Evolutionary conservation across 2,888 invertebrate genomes (phyloP).

Genomic region (Dolichopus griseipennis): DNA sequence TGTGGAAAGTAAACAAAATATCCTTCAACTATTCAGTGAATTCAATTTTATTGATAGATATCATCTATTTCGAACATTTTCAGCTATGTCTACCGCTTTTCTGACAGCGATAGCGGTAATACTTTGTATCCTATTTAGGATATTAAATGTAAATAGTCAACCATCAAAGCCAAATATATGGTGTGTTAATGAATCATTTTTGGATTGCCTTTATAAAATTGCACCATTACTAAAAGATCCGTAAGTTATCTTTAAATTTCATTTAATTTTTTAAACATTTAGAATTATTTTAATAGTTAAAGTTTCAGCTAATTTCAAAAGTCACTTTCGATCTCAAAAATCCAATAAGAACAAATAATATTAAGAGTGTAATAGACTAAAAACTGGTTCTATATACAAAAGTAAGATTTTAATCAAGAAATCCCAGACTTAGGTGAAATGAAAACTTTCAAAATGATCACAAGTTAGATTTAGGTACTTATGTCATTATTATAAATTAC

Average conservation of each 20-base stretch:
- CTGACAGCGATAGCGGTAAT: conserved; percentile 73
- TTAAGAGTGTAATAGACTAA: too few relatives aligned
- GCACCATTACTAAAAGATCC: conserved; percentile 70
- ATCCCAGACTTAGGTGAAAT: too few relatives aligned
- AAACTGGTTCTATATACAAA: too few relatives aligned
- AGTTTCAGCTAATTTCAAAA: too few relatives aligned
- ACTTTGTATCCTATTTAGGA: conserved; percentile 71
- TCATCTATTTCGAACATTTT: conserved; percentile 26
- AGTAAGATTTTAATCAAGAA: too few relatives aligned
- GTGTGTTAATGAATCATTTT: conserved; percentile 66
- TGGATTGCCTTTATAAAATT: conserved; percentile 68
- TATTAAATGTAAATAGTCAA: conserved; percentile 76
- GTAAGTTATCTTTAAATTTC: conserved; percentile 54
- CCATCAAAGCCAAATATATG: conserved; percentile 68
- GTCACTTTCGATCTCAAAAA: too few relatives aligned
- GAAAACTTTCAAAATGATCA: too few relatives aligned
- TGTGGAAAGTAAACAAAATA: conserved; percentile 23
- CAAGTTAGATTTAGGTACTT: too few relatives aligned
- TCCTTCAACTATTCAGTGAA: conserved; percentile 23
- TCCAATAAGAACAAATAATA: too few relatives aligned
- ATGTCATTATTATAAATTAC: too few relatives aligned
- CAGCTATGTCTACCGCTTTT: conserved; percentile 68
- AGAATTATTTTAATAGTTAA: too few relatives aligned
- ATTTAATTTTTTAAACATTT: too few relatives aligned
- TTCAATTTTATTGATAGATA: conserved; percentile 26